Evolutionary conservation across 2,113 vertebrate genomes (phyloP).

Genomic region (Leucoraja erinaceus): DNA sequence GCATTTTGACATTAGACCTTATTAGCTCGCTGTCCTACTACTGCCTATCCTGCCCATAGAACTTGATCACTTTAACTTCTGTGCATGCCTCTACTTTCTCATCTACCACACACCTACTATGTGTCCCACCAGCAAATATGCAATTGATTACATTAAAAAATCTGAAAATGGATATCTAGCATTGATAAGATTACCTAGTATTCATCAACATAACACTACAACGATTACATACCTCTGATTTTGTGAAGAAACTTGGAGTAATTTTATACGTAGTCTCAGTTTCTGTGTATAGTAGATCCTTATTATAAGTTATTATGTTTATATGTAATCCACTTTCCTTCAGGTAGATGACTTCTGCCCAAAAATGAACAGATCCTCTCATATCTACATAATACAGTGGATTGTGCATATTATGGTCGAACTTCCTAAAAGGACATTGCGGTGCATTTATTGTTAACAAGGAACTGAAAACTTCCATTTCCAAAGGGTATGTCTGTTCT

Average conservation of each 20-base stretch:
- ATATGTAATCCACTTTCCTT: neutral
- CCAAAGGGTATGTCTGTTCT: neutral
- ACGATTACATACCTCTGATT: neutral
- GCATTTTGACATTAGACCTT: too few species aligned
- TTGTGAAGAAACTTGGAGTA: neutral
- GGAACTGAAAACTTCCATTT: neutral
- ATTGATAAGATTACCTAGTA: neutral
- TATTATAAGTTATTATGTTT: neutral
- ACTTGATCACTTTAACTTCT: too few species aligned
- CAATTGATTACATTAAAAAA: too few species aligned
- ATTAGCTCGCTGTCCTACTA: too few species aligned
- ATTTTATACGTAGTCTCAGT: neutral
- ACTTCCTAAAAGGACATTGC: neutral
- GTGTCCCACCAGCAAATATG: too few species aligned
- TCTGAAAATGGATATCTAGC: neutral
- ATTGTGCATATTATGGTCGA: neutral
- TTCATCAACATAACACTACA: neutral
- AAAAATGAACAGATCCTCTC: neutral
- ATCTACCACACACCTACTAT: too few species aligned
- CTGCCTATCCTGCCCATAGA: too few species aligned
- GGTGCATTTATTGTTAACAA: neutral
- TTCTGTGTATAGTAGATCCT: neutral
- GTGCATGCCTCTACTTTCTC: too few species aligned
- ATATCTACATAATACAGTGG: constrained; percentile 17
- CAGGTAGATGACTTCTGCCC: neutral